Percentiles rank a stretch among this genome's conserved stretches.
Conservation (phyloP, 2,797 vertebrate genomes). For the Falco biarmicus region DNA sequence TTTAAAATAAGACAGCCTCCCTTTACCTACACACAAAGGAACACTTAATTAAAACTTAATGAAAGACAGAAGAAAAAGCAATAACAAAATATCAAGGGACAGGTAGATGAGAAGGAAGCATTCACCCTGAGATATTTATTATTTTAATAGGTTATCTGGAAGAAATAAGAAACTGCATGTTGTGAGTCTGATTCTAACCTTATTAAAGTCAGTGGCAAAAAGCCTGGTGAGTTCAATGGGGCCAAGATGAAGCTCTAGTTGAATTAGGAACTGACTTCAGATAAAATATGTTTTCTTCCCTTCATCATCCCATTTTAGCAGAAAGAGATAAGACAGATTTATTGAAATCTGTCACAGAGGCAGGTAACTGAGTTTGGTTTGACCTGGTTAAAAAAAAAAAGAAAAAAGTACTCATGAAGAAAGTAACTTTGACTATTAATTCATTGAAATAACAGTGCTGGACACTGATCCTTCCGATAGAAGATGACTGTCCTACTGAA, state of each 20-base stretch:
- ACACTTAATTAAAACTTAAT: slow-evolving; percentile 1
- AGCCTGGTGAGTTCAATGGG: slow-evolving; percentile 4
- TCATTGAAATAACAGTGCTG: background rate
- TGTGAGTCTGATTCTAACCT: slow-evolving; percentile 10
- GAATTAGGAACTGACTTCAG: slow-evolving; percentile 45
- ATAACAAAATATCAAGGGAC: background rate
- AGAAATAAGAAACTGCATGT: slow-evolving; percentile 13
- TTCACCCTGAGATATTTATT: slow-evolving; percentile 24
- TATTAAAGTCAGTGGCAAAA: slow-evolving; percentile 40
- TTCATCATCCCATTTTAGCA: background rate
- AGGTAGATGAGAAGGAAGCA: background rate
- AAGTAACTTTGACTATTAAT: background rate
- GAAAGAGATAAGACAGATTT: background rate
- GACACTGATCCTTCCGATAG: background rate
- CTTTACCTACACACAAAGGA: background rate
- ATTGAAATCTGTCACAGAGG: background rate
- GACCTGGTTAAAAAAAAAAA: background rate
- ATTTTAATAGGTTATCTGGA: slow-evolving; percentile 62
- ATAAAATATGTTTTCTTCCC: background rate
- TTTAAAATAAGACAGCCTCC: background rate
- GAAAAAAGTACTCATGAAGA: background rate
- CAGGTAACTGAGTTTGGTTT: background rate
- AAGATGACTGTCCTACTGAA: background rate
- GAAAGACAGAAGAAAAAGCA: background rate
- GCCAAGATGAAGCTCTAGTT: slow-evolving; percentile 24